These are phyloP conservation scores for Ectemnius continuus DNA, from an alignment of 2,888 invertebrate species.

Conservation along the genomic window DNA sequence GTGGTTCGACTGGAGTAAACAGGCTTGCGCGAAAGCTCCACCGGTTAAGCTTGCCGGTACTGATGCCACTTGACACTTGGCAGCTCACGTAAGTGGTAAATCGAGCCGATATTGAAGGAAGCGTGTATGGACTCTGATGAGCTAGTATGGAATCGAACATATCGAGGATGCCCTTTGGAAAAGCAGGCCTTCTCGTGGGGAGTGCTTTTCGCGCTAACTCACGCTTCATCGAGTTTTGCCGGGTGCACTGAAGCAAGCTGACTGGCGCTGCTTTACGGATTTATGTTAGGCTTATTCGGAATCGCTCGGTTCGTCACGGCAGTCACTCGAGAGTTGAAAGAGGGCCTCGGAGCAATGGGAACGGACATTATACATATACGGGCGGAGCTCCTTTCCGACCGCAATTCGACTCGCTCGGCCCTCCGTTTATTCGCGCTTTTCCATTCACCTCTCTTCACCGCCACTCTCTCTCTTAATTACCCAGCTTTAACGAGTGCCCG, in stretches of 20 bases:
- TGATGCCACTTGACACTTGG: constrained; percentile 5
- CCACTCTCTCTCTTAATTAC: not conserved
- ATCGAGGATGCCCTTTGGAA: too few species aligned
- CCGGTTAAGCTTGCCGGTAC: not conserved
- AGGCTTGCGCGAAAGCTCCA: constrained; percentile 40
- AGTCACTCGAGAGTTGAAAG: not conserved
- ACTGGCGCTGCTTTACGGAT: too few species aligned
- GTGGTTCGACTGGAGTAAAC: constrained; percentile 45
- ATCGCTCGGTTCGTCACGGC: not conserved
- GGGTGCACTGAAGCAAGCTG: too few species aligned
- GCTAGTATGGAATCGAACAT: too few species aligned
- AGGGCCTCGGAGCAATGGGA: not conserved
- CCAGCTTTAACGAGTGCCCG: constrained; percentile 1
- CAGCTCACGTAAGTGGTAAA: constrained; percentile 12
- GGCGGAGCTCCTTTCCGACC: not conserved
- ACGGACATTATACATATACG: not conserved
- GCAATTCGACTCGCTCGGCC: not conserved
- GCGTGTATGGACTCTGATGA: too few species aligned
- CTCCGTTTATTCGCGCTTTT: constrained; percentile 10
- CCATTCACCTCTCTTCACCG: not conserved
- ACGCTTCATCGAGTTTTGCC: too few species aligned
- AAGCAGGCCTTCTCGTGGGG: too few species aligned
- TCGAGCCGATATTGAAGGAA: not conserved
- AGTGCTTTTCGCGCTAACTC: too few species aligned
- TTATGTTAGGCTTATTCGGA: too few species aligned